Conservation (phyloP, 1,140 invertebrate genomes). For the Asobara japonica region DNA sequence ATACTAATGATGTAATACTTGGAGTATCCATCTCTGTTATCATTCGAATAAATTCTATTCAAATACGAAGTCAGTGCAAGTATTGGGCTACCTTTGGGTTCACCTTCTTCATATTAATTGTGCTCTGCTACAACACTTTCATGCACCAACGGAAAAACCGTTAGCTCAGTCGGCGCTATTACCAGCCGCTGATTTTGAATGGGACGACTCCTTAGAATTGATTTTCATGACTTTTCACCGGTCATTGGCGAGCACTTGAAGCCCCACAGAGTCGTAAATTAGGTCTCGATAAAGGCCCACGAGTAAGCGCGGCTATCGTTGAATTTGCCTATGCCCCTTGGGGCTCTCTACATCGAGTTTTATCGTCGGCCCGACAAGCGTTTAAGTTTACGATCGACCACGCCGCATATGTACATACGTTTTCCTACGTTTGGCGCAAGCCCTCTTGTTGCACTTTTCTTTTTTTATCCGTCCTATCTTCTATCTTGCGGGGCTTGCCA, state of each 20-base stretch:
- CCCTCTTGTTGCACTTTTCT: constrained; percentile 20
- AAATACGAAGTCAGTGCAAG: too few species aligned
- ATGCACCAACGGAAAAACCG: too few species aligned
- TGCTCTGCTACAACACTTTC: too few species aligned
- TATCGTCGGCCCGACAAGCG: constrained; percentile 61
- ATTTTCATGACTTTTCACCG: not conserved
- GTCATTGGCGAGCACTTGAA: not conserved
- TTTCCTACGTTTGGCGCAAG: too few species aligned
- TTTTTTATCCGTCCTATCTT: constrained; percentile 9
- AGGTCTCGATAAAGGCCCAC: constrained; percentile 54
- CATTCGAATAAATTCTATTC: too few species aligned
- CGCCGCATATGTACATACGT: constrained; percentile 41
- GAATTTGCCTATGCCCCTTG: constrained; percentile 15
- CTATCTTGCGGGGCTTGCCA: constrained; percentile 2
- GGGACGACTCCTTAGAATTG: too few species aligned
- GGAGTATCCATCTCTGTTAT: too few species aligned
- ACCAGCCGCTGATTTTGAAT: too few species aligned
- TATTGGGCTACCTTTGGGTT: too few species aligned
- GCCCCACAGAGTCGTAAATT: constrained; percentile 55
- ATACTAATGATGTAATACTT: too few species aligned
- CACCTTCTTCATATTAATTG: too few species aligned
- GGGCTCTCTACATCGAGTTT: constrained; percentile 48
- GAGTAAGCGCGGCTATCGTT: constrained; percentile 32
- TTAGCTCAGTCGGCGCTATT: too few species aligned
- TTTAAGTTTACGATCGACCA: constrained; percentile 64